phyloP scores from a whole-genome alignment of 2,888 invertebrate species.

The Andrena minutula region DNA sequence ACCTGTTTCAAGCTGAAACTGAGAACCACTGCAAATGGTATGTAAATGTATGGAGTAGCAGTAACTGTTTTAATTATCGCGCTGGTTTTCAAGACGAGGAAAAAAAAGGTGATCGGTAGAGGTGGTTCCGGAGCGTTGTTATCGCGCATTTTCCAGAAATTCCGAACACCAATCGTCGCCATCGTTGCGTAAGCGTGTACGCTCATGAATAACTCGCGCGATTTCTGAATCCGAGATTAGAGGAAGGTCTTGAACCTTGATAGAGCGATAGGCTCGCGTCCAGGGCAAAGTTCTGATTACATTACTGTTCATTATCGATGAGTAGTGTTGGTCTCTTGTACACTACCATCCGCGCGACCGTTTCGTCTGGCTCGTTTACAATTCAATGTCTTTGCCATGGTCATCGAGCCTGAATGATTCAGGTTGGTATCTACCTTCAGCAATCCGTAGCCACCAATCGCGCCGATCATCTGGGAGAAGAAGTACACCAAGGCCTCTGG shows the following conservation, averaged over 20 bases:
- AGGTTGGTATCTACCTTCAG: slow-evolving; percentile 78
- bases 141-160: background rate
- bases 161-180: background rate
- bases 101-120: too few relatives aligned
- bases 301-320: background rate
- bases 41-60: too few relatives aligned
- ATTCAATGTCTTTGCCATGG: background rate
- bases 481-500: slow-evolving; percentile 80
- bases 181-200: background rate
- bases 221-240: slow-evolving; percentile 34
- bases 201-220: background rate
- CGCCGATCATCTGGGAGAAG: slow-evolving; percentile 81
- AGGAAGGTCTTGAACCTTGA: slow-evolving; percentile 42
- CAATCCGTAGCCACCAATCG: slow-evolving; percentile 81
- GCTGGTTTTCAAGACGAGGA: too few relatives aligned
- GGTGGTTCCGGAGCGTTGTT: background rate
- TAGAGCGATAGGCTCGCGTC: background rate
- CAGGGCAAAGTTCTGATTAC: slow-evolving; percentile 4
- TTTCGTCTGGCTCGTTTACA: background rate
- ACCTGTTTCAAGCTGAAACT: too few relatives aligned
- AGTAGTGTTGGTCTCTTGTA: background rate
- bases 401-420: too few relatives aligned
- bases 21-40: too few relatives aligned
- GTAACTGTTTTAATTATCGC: too few relatives aligned
- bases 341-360: too few relatives aligned